Evolutionary conservation across 1,140 invertebrate genomes (phyloP), one percentile per base, ranked within the genome.

Genomic region (Macrocentrus cingulum): DNA sequence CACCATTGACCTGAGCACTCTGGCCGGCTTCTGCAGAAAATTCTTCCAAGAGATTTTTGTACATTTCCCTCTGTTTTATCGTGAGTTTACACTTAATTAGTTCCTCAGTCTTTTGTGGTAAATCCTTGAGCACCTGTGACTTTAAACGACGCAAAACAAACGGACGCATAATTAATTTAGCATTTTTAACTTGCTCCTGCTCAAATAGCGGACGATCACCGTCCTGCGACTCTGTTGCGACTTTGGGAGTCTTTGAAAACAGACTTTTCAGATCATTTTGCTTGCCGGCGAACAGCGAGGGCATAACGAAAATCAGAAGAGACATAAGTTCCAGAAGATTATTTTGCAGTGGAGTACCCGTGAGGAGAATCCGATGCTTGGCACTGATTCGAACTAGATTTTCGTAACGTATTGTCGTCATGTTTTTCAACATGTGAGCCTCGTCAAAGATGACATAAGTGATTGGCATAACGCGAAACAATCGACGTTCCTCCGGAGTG

Each of bases 401-500:
- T 66, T 93, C 87, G 69, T 95, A 99, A 66, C 95, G 82, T 59
- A 90, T 85, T 3, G 94, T 94, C 32, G 88, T 87, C 93, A 98
- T 98, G 75, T 98, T 98, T 76, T 98, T 98, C 5, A 98, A 79
- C 93, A 98, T 96, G 68, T 99, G 96, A 0, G 94, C 96, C 76
- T 99, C 96, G 77, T 99, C 96, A 75, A 97, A 97, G 20, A 99
- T 84, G 0, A 96, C 91, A 71, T 97, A 98, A 68, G 96, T 87
- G 69, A 98, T 88, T 13, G 86, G 84, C 46, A 94, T 87, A 25
- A 94, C 88, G 48, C 93, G 88, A 75, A 98, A 97, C 76, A 98
- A 87, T 68, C 89, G 90, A 36, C 91, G 84, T 72, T 98, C 96
- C 66, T 97, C 95, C 0, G 90, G 84, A 63, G 86, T 90, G 61